Base-by-base conservation (phyloP, 2,113 vertebrate species). In the Prunella fulvescens region DNA sequence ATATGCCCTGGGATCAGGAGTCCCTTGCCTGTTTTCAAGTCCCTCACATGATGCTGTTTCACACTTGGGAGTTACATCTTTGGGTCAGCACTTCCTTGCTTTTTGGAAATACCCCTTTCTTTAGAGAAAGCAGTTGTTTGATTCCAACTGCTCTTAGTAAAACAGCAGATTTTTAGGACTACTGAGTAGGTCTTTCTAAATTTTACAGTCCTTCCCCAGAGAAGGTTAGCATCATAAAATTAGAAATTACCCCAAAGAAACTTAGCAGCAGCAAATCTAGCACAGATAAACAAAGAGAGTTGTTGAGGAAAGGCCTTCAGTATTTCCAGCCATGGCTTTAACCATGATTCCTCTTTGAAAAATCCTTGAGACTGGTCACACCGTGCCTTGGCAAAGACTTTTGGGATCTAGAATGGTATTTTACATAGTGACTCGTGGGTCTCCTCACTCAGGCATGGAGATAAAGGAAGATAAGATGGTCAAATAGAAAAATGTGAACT, bases 401-500 rank as follows among this genome's bases (percentile, higher is more conserved):
- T 71, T 54, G 57, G 86, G 73, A 82, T 91, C 19, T 61, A 20
- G 88, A 84, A 61, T 69, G 69, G 10, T 86, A 19, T 90, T 94
- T 92, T 64, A 77, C 62, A 66, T 50, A 53, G 61, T 70, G 67
- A 62, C 78, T 91, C 0, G 2, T 76, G 62, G 29, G 70, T 86
- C 85, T 87, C 47, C 11, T 88, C 5, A 18, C 86, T 88, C 45
- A 61, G 76, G 73, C 70, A 51, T 58, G 73, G 85, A 90, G 91
- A 96, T 93, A 96, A 91, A 74, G 74, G 79, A 84, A 88, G 92
- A 96, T 94, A 96, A 94, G 60, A 45, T 80, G 66, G 69, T 86
- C 74, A 95, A 92, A 91, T 15, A 90, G 44, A 97, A 95, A 88
- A 93, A 92, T 95, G 93, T 94, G 92, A 97, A 97, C 81, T 94